Evolutionary conservation across 2,797 vertebrate species (phyloP), one percentile per base, ranked within the genome.

Genomic region (Cryptoprocta ferox): DNA sequence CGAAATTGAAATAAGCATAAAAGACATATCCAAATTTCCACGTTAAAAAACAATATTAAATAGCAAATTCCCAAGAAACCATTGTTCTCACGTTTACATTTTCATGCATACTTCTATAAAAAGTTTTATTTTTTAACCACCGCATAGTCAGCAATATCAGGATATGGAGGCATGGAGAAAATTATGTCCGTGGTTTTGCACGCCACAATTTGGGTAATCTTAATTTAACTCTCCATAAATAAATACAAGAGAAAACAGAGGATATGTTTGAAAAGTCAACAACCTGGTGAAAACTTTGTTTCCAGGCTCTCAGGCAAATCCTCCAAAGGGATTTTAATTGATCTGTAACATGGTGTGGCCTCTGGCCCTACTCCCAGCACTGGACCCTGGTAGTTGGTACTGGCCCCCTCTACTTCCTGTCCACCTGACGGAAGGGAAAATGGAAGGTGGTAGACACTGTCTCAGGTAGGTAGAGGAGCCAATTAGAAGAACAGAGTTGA

Each of bases 211-310:
- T 90, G 28, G 45, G 32, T 50, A 63, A 76, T 78, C 15, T 82
- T 92, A 91, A 70, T 96, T 75, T 89, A 96, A 83, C 6, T 53
- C 32, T 91, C 30, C 73, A 53, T 88, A 68, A 92, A 76, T 84
- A 85, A 80, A 37, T 37, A 70, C 35, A 26, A 30, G 76, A 94
- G 80, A 94, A 98, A 96, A 91, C 73, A 89, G 66, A 91, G 19
- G 35, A 71, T 93, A 86, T 35, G 4, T 56, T 70, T 93, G n/a
- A 13, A 53, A 89, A 63, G 13, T 92, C 88, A 87, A 84, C 89
- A 85, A 35, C 13, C 6, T 83, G 28, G 37, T 79, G 35, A 70
- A 48, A 70, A 56, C 12, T 56, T 83, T 65, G 48, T 91, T 86
- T 85, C 48, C 18, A 50, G 48, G 8, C 32, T 81, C 26, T 76